Evolutionary conservation across 2,888 invertebrate species (phyloP).

Genomic region (Hymenopus coronatus): DNA sequence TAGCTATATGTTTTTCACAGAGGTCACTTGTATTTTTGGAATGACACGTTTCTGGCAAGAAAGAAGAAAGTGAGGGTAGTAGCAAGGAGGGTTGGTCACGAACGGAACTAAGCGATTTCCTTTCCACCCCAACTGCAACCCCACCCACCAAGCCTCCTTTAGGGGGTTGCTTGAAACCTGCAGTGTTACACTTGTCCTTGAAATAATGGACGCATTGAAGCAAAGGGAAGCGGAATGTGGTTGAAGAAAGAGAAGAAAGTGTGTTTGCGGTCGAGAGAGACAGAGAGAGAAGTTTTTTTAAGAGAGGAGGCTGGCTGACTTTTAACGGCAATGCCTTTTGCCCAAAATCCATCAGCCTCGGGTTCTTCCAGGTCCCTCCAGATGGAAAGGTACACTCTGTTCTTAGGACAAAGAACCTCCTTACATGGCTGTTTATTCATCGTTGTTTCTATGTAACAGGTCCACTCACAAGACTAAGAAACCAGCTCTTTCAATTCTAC

Average conservation of each 20-base stretch:
- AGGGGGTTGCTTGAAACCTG: neutral
- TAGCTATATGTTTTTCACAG: too few species aligned
- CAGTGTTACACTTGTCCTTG: slow-evolving; percentile 5
- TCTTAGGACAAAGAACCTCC: neutral
- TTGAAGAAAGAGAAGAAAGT: neutral
- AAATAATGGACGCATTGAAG: slow-evolving; percentile 20
- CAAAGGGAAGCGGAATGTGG: neutral
- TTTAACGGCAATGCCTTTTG: slow-evolving; percentile 15
- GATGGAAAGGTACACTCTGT: neutral
- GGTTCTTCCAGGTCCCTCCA: slow-evolving; percentile 4
- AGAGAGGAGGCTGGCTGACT: neutral
- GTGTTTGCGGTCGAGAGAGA: slow-evolving; percentile 8
- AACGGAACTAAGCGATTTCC: neutral
- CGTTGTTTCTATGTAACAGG: too few species aligned
- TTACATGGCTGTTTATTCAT: too few species aligned
- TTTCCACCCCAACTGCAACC: neutral
- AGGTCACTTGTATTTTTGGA: neutral
- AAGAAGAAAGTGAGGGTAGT: neutral
- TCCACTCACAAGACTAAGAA: too few species aligned
- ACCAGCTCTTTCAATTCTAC: too few species aligned
- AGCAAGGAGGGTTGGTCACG: neutral
- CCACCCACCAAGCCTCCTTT: neutral
- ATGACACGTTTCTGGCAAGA: neutral
- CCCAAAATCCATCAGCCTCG: slow-evolving; percentile 26
- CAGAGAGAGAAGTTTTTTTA: neutral